These are phyloP conservation scores for Cephus rjabovi DNA, from an alignment of 2,888 invertebrate species.

Conservation along the genomic window DNA sequence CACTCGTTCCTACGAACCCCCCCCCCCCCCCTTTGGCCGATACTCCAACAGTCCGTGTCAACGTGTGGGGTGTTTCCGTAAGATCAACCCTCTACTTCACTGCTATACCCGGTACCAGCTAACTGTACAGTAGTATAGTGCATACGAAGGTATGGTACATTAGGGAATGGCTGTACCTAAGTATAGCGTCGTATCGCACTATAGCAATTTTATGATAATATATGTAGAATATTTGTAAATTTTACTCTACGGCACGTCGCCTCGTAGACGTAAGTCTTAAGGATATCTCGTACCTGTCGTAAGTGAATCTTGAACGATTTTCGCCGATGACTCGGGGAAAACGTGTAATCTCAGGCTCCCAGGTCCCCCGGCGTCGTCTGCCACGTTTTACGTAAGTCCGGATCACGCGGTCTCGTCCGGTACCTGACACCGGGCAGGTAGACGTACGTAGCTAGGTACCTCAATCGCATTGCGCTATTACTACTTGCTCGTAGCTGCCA, in stretches of 20 bases:
- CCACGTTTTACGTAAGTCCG: constrained; percentile 48
- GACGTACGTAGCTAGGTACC: background rate
- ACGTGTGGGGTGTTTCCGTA: background rate
- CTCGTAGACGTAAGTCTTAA: background rate
- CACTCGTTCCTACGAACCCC: background rate
- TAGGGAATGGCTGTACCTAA: background rate
- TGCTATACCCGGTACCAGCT: background rate
- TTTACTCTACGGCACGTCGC: background rate
- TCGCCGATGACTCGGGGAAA: constrained; percentile 41
- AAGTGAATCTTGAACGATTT: background rate
- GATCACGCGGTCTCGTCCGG: background rate
- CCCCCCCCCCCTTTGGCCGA: background rate
- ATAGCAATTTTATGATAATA: background rate
- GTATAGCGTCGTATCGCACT: background rate
- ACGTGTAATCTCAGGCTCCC: constrained; percentile 54
- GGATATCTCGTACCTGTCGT: background rate
- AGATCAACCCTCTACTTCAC: background rate
- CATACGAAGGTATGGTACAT: background rate
- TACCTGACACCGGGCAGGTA: background rate
- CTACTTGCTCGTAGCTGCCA: background rate
- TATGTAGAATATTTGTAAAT: background rate
- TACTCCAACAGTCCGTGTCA: background rate
- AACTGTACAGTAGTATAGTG: background rate
- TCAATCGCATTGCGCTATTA: background rate
- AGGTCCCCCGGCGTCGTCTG: constrained; percentile 49